These are phyloP conservation scores for Hycleus cichorii DNA, from an alignment of 1,140 invertebrate species.

Conservation along the genomic window DNA sequence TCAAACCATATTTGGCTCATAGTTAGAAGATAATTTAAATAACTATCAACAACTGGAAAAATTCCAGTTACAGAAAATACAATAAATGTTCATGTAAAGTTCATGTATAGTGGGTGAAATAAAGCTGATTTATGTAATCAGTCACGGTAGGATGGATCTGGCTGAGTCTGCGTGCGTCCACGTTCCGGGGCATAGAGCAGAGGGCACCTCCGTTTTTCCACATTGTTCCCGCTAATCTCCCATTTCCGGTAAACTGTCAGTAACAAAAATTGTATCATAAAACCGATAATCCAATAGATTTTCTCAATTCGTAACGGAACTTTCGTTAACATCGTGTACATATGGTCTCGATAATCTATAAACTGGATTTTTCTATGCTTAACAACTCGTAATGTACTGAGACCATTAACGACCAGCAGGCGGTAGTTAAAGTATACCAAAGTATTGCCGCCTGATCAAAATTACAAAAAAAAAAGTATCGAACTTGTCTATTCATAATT, in stretches of 20 bases:
- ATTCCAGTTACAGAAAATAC: too few species aligned
- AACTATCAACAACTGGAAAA: too few species aligned
- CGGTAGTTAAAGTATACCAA: constrained; percentile 15
- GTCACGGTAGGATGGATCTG: constrained; percentile 18
- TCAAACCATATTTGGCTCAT: too few species aligned
- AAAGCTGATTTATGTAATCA: constrained; percentile 25
- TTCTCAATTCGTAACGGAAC: too few species aligned
- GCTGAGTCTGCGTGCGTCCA: constrained; percentile 15
- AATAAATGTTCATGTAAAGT: constrained; percentile 12
- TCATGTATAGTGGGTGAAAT: constrained; percentile 21
- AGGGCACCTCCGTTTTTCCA: constrained; percentile 18
- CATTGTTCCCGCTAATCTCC: constrained; percentile 20
- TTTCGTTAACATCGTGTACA: too few species aligned
- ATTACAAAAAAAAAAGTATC: too few species aligned
- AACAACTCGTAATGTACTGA: constrained; percentile 6
- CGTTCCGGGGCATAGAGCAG: constrained; percentile 18
- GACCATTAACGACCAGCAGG: constrained; percentile 18
- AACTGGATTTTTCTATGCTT: too few species aligned
- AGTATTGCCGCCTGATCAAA: constrained; percentile 2
- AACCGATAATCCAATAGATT: too few species aligned
- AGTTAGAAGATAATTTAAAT: too few species aligned
- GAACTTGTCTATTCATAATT: constrained; percentile 8
- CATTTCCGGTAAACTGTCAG: constrained; percentile 13
- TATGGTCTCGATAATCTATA: too few species aligned
- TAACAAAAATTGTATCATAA: neutral